Evolutionary conservation across 2,888 invertebrate species (phyloP), one percentile per base, ranked within the genome.

Genomic region (Cantharis rustica): DNA sequence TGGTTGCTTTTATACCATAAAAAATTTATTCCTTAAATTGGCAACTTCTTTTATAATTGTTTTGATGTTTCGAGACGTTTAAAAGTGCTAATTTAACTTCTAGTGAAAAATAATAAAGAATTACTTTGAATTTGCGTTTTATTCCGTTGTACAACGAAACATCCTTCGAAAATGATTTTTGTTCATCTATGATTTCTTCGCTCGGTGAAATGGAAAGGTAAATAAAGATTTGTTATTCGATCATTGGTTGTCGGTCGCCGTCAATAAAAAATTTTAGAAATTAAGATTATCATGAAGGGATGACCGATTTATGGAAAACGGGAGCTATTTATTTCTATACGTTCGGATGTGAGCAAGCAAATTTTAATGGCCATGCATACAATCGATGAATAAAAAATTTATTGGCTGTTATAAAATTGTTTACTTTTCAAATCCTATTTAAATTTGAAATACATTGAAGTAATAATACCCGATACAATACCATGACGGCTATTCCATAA

Each of bases 71-170:
- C 68, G 16, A 68, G 66, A 69, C 61, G 71, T 71, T 72, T 72
- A 68, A 75, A 75, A 72, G 63, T 69, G 71, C 75, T 72, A 75
- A 75, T 75, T 72, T 71, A 75, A 68, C 71, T 75, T 72, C 71
- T 75, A 75, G 72, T 72, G 71, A 71, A 71, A 69, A 74, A 63
- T 74, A 74, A 74, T 74, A 74, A 74, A 74, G 16, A 27, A 10
- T 26, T 64, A 20, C 23, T 72, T 27, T 68, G 68, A 66, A 72
- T 23, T 72, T 68, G n/a, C 5, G n/a, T 13, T n/a, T 62, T 17
- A 64, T 64, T 64, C 20, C 2, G 10, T 64, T 10, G 9, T 20
- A 4, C 20, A 20, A 4, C 20, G n/a, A n/a, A n/a, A n/a, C n/a
- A n/a, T n/a, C n/a, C n/a, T n/a, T n/a, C n/a, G n/a, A n/a, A n/a